phyloP scores from a whole-genome alignment of 2,113 vertebrate species.

The Petrocephalus zakoni region DNA sequence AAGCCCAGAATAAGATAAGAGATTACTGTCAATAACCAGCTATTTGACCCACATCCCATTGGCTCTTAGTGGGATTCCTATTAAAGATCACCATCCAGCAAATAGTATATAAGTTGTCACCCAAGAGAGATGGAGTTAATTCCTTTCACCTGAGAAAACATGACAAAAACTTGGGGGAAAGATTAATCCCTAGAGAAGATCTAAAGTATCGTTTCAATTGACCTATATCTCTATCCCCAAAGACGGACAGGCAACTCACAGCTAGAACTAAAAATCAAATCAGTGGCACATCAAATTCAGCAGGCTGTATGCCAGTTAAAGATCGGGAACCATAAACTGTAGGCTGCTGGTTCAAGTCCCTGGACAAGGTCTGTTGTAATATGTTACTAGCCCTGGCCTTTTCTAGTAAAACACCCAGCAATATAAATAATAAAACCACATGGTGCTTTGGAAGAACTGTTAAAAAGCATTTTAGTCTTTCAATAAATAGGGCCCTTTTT shows the following conservation, averaged over 20 bases:
- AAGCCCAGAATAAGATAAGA: background rate
- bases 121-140: background rate
- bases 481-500: background rate
- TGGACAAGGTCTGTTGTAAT: background rate
- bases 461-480: background rate
- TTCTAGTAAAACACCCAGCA: background rate
- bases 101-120: background rate
- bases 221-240: background rate
- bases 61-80: background rate
- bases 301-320: background rate
- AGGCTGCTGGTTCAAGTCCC: background rate
- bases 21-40: background rate
- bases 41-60: background rate
- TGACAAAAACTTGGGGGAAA: background rate
- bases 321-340: background rate
- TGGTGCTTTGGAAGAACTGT: background rate
- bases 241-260: background rate
- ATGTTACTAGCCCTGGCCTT: background rate
- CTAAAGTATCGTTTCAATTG: background rate
- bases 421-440: background rate
- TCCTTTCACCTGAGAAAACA: background rate
- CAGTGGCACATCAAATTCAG: background rate
- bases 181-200: background rate
- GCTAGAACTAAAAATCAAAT: background rate
- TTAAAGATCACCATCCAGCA: background rate